Base-by-base conservation (phyloP, 2,113 vertebrate genomes). In the Nesogale talazaci region DNA sequence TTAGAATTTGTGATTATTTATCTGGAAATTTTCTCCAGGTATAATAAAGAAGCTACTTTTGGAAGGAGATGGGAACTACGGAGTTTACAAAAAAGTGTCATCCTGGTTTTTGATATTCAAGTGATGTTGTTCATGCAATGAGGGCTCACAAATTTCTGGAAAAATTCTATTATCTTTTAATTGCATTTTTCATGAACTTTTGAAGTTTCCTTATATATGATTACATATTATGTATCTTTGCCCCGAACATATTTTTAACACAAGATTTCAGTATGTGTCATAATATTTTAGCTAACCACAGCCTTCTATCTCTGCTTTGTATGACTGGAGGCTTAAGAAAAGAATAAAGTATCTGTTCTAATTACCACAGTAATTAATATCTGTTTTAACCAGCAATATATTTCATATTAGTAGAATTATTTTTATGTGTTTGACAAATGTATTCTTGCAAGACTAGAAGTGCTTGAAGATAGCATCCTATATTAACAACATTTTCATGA, bases 321-420 rank as follows among this genome's bases (percentile, higher is more conserved):
- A 38, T 1, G 23, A 59, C 1, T 61, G 34, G 89, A 88, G 57
- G 29, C 22, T n/a, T 9, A 72, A 59, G 9, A 15, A 27, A 3
- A 6, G 27, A n/a, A 59, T 75, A n/a, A 14, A n/a, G 56, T 56
- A 10, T 9, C 36, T 65, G 20, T 57, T 85, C 23, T 63, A 72
- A 74, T 85, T 85, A n/a, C 78, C 56, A 90, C 17, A 42, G 31
- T 70, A 46, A 59, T 76, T 76, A 91, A 83, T 11, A 90, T 38
- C 8, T 34, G 38, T 56, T 87, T 89, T 42, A 42, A 23, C 16
- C 36, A 63, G 36, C 23, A 61, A 90, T 63, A 69, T 7, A 22
- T 23, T 27, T 65, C 59, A 9, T 3, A 12, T 3, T 9, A 90
- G 23, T 20, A 25, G 31, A 17, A 69, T 31, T 78, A 57, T 56